Base-by-base conservation (phyloP, 2,888 invertebrate species). In the Tenthredo amoena region DNA sequence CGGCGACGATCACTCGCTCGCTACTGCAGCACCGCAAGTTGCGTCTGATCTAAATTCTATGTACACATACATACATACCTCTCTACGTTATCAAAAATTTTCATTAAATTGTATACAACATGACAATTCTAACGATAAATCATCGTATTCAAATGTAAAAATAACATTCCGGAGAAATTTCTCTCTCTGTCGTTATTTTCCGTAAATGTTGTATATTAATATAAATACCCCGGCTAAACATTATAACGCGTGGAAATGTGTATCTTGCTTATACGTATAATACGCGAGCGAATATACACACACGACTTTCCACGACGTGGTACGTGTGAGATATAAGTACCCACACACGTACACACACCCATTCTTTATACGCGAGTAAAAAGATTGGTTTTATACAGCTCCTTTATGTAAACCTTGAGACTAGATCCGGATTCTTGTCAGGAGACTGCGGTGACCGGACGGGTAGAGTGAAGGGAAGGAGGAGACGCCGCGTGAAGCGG, bases 351-450 rank as follows among this genome's bases (percentile, higher is more conserved):
- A 34, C 68, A 34, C 34, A 18, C 6, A 68, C 18, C 31, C 34
- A 68, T 68, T 34, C 68, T 68, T 26, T 3, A 55, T 15, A 26
- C 34, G 68, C 31, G 34, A 68, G 58, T 40, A 81, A 82, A 85
- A 84, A 83, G 83, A 84, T 85, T 68, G 50, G 62, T 43, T 72
- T 71, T 50, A 37, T 84, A 87, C 86, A 89, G 89, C 90, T 92
- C 89, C 89, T 92, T 92, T 92, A 92, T 91, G 90, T 92, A 92
- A 92, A 92, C 92, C 92, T 92, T 92, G 92, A 92, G 91, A 89
- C 90, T 90, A 92, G 92, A 92, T 92, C 92, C 92, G 92, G 92
- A 92, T 92, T 92, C 92, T 91, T 90, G 88, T 87, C 89, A 68
- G 84, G 83, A 83, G 83, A 83, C 83, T 83, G 68, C 50, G 71